These are phyloP conservation scores for Sminthurinus aureus DNA, from an alignment of 2,888 invertebrate genomes.

Conservation along the genomic window DNA sequence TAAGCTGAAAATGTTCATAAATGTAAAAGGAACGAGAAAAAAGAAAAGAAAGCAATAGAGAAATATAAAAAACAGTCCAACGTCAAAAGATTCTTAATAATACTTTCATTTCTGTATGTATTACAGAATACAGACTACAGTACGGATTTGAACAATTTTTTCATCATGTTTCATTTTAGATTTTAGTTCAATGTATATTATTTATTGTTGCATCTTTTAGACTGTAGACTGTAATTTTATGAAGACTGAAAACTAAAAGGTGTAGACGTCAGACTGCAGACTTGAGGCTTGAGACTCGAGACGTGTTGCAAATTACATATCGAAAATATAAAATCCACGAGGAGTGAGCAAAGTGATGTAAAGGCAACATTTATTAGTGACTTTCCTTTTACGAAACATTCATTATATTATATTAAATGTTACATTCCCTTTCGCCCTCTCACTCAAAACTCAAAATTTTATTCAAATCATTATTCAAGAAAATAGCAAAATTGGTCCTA, in stretches of 20 bases:
- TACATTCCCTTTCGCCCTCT: not conserved
- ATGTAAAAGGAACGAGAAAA: not conserved
- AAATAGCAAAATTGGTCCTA: too few relatives aligned
- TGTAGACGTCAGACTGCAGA: too few relatives aligned
- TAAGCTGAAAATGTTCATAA: not conserved
- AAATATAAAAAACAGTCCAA: not conserved
- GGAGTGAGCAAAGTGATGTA: not conserved
- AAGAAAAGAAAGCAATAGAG: not conserved
- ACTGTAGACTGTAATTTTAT: too few relatives aligned
- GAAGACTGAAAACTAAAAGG: too few relatives aligned
- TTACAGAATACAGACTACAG: too few relatives aligned
- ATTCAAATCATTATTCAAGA: not conserved
- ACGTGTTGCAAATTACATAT: not conserved
- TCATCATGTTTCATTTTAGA: too few relatives aligned
- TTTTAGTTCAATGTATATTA: too few relatives aligned
- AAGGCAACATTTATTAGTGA: not conserved
- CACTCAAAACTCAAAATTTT: not conserved
- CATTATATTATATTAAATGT: not conserved
- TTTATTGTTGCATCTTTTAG: too few relatives aligned
- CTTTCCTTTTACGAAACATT: slow-evolving; percentile 10
- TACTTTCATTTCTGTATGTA: not conserved
- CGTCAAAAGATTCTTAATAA: not conserved
- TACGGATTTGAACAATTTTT: too few relatives aligned
- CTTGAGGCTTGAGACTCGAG: not conserved
- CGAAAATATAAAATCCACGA: not conserved